phyloP scores from a whole-genome alignment of 2,113 vertebrate genomes.

The Donacobius atricapilla region DNA sequence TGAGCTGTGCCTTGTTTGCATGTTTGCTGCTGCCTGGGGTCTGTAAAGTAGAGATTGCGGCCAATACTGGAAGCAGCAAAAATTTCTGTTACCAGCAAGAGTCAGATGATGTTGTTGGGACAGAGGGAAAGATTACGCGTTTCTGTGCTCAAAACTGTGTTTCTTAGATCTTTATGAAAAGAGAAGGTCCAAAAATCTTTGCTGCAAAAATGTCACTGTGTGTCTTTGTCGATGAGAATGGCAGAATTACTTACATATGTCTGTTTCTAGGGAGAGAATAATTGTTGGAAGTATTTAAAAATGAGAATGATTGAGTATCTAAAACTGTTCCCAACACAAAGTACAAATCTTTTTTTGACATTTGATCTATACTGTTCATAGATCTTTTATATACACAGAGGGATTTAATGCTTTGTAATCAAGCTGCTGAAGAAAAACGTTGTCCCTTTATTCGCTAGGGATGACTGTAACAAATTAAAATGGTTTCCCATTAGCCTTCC shows the following conservation, averaged over 20 bases:
- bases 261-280: background rate
- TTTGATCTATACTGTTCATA: conserved; percentile 39
- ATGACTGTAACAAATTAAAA: conserved; percentile 72
- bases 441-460: conserved; percentile 65
- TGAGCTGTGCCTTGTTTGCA: background rate
- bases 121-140: fast-evolving
- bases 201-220: background rate
- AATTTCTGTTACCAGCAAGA: background rate
- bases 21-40: background rate
- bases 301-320: background rate
- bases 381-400: conserved; percentile 58
- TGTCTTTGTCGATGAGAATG: background rate
- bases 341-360: conserved; percentile 31
- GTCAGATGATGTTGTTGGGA: background rate
- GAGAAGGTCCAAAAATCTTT: background rate
- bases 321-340: background rate
- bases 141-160: background rate
- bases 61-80: background rate
- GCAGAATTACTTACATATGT: background rate
- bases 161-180: background rate
- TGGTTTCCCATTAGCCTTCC: conserved; percentile 54
- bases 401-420: conserved; percentile 71
- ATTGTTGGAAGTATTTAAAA: background rate
- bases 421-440: conserved; percentile 59
- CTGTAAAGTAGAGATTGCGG: background rate